Conservation (phyloP, 2,797 vertebrate species). For the Melanotaenia trifasciata region DNA sequence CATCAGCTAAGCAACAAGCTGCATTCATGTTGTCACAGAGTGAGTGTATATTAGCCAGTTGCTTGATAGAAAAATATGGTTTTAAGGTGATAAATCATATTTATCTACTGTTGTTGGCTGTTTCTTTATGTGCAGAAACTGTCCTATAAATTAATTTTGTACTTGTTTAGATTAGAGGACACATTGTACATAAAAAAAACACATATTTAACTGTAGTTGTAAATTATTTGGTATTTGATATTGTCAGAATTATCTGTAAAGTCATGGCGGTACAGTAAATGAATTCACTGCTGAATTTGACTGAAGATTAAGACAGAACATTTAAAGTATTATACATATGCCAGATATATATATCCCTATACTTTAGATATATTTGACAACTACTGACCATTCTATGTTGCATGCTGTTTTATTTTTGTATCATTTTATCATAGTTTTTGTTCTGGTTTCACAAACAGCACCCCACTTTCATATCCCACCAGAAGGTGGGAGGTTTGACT, state of each 20-base stretch:
- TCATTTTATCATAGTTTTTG: conserved; percentile 5
- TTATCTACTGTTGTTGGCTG: not conserved
- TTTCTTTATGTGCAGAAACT: too few species aligned
- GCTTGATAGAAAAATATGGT: not conserved
- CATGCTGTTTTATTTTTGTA: not conserved
- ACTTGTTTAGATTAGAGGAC: not conserved
- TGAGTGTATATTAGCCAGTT: not conserved
- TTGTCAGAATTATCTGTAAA: not conserved
- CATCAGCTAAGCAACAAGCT: not conserved
- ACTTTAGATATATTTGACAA: not conserved
- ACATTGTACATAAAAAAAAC: not conserved
- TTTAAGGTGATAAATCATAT: not conserved
- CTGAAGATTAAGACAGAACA: too few species aligned
- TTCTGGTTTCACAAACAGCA: not conserved
- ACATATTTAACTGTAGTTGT: not conserved
- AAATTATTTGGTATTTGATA: not conserved
- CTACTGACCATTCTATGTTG: not conserved
- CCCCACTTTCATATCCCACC: not conserved
- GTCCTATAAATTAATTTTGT: too few species aligned
- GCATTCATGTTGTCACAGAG: not conserved
- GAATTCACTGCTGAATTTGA: not conserved
- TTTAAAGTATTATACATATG: too few species aligned
- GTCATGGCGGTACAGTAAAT: not conserved
- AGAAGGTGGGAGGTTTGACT: not conserved
- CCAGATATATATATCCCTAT: too few species aligned